Evolutionary conservation across 2,888 invertebrate genomes (phyloP).

Genomic region (Noctua janthina): DNA sequence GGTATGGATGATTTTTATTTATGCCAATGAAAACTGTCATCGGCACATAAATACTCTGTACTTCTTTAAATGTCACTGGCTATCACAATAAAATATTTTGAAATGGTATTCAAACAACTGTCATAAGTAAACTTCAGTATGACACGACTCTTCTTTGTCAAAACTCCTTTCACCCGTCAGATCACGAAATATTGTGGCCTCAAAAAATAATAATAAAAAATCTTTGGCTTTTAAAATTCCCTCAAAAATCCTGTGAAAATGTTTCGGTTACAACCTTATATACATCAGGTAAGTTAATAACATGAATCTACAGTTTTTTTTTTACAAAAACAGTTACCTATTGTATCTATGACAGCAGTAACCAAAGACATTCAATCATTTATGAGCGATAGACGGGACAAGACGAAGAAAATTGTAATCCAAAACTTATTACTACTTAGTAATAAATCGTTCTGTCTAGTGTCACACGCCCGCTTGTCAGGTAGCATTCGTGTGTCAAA

Average conservation of each 20-base stretch:
- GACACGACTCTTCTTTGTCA: neutral
- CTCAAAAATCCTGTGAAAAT: slow-evolving; percentile 6
- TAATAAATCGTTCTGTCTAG: too few species aligned
- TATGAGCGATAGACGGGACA: too few species aligned
- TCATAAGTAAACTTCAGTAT: neutral
- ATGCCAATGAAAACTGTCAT: neutral
- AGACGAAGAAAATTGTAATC: too few species aligned
- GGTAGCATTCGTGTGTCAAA: too few species aligned
- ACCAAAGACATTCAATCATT: too few species aligned
- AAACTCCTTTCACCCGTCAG: neutral
- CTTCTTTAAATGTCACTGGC: slow-evolving; percentile 16
- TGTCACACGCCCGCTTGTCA: too few species aligned
- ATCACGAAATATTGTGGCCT: neutral
- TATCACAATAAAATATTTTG: neutral
- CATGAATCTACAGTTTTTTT: neutral
- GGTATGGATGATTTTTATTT: neutral
- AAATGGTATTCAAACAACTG: slow-evolving; percentile 5
- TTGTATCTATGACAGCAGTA: neutral
- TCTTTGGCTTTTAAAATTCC: neutral
- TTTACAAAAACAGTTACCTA: neutral
- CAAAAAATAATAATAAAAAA: neutral
- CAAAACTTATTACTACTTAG: too few species aligned
- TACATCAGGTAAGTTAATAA: slow-evolving; percentile 16
- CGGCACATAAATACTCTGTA: slow-evolving; percentile 8
- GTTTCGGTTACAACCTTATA: slow-evolving; percentile 7